A percentile compares a stretch with the other conserved stretches of the same genome.
Evolutionary conservation across 2,797 vertebrate genomes (phyloP).

Genomic region (Sternarchorhynchus goeldii): DNA sequence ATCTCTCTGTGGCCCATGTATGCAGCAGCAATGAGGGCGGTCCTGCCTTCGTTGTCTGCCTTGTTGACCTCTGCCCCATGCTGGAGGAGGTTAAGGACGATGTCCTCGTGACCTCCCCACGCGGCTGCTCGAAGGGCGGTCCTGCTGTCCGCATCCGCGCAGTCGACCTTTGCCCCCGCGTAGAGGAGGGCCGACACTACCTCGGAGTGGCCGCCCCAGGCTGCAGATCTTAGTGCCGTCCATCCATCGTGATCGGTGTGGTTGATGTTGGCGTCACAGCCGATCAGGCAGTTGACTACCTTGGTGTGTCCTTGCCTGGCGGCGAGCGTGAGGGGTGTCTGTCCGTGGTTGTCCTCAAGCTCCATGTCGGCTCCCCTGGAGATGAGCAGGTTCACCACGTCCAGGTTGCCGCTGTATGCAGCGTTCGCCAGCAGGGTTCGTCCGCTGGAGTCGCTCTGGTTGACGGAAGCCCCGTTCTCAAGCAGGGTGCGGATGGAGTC

Average conservation of each 20-base stretch:
- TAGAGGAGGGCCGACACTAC: slow-evolving; percentile 97
- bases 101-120: slow-evolving; percentile 98
- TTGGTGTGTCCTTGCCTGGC: slow-evolving; percentile 97
- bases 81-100: slow-evolving; percentile 94
- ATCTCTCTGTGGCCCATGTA: slow-evolving; percentile 99
- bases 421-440: slow-evolving; percentile 92
- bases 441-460: slow-evolving; percentile 91
- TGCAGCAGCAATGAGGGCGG: slow-evolving; percentile 93
- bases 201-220: slow-evolving; percentile 97
- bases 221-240: slow-evolving; percentile 93
- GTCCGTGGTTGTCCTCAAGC: slow-evolving; percentile 89
- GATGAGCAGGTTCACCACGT: slow-evolving; percentile 92
- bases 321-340: slow-evolving; percentile 93
- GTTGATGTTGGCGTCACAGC: slow-evolving; percentile 92
- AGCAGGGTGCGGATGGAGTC: slow-evolving; percentile 93
- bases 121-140: slow-evolving; percentile 94
- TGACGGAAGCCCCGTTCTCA: slow-evolving; percentile 92
- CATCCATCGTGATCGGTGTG: slow-evolving; percentile 97
- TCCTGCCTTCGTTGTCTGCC: slow-evolving; percentile 95
- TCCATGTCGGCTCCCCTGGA: slow-evolving; percentile 92
- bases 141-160: slow-evolving; percentile 91
- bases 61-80: slow-evolving; percentile 97
- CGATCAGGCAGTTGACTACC: slow-evolving; percentile 95
- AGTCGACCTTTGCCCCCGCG: slow-evolving; percentile 95
- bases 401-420: slow-evolving; percentile 93